Evolutionary conservation across 2,113 vertebrate genomes (phyloP), one percentile per base, ranked within the genome.

Genomic region (Glareola pratincola): DNA sequence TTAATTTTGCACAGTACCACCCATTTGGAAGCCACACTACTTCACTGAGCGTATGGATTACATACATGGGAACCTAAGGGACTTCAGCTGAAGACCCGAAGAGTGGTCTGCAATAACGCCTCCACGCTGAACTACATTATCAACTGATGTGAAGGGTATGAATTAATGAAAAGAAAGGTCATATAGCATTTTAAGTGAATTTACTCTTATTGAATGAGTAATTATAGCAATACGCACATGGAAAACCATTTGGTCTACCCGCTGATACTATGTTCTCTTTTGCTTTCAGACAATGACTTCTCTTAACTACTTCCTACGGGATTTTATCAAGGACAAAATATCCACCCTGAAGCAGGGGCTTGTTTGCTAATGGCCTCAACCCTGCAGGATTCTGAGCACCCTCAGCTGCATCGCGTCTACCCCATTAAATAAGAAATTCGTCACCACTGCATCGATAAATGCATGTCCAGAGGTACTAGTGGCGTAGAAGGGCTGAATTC

Each of bases 401-500:
- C 0, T 0, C 21, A 6, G 8, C 24, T 53, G 37, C 63, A 11
- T 10, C 3, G 5, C 6, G 20, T 51, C 36, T 17, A 22, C 14
- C 2, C 2, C 63, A 57, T 34, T 6, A 54, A 60, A 53, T 3
- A 14, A 51, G 62, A 92, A 9, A 67, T 15, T 15, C 1, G 0
- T 32, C 59, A 45, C 10, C 1, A 0, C 1, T 0, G 2, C 6
- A 1, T 10, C 4, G 3, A 39, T 1, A 1, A 81, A 63, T 1
- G 3, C n/a, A 8, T 0, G 24, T 8, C 37, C 43, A 72, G 18
- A 43, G 30, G 56, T 19, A 16, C 32, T 4, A 4, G 29, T 0
- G 34, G 50, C 7, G 74, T 4, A 10, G 37, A 51, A 3, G 30
- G 36, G 69, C 60, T 72, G 51, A 47, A 27, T 26, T 14, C 4